Base-by-base conservation (phyloP, 2,888 invertebrate genomes). In the Eupithecia pulchellata region DNA sequence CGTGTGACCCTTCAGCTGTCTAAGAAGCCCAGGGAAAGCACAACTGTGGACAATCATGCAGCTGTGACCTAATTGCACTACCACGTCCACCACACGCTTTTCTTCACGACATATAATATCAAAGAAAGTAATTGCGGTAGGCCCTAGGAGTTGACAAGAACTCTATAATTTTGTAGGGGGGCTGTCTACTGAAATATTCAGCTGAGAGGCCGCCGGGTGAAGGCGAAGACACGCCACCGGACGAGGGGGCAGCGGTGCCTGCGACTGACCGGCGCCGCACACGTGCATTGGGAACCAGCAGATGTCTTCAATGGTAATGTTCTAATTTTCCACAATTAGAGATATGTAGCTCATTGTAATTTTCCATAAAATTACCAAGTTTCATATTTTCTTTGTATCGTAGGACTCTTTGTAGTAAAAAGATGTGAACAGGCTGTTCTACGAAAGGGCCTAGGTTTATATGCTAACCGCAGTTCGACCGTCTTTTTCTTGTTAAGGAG, bases 131-230 rank as follows among this genome's bases (percentile, higher is more conserved):
- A 91, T 91, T 89, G 86, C 82, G 74, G 81, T 83, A 86, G 81
- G 79, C 80, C 76, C 73, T 78, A 82, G 79, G 82, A 78, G 79
- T 78, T 64, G 77, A 82, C 79, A 78, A 78, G 78, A 84, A 87
- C 86, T 85, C 91, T 90, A 86, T 94, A 90, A 93, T 94, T 93
- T 92, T 82, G 83, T 57, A 25, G 82, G 77, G 83, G 82, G 82
- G 82, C 79, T 75, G 75, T 79, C 85, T 86, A 84, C 85, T 93
- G 78, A 91, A 94, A 91, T 93, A 92, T 93, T 93, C 89, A 93
- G 79, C 81, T 78, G 90, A 83, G 92, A 91, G 91, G 83, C 75
- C 81, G 80, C 70, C 81, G 78, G 82, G 80, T 82, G 79, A 81
- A 75, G 81, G 75, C 60, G 60, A 69, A 73, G 74, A 69, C 75